Conservation (phyloP, 2,113 vertebrate species). For the Phrynocephalus versicolor region DNA sequence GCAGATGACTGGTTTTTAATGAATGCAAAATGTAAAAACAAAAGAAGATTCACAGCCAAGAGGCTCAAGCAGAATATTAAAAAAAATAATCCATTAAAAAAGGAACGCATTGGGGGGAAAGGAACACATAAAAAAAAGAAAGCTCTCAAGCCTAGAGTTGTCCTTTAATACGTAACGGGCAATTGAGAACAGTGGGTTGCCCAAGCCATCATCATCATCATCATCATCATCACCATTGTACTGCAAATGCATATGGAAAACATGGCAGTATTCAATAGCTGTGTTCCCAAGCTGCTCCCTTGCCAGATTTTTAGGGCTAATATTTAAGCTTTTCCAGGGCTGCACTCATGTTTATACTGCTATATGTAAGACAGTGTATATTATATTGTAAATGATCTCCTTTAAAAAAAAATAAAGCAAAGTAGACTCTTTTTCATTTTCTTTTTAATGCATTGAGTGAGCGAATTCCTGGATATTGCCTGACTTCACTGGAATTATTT, state of each 20-base stretch:
- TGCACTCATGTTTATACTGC: background rate
- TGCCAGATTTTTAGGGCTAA: conserved; percentile 43
- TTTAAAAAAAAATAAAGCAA: no score
- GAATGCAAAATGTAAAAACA: conserved; percentile 86
- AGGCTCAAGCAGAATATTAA: conserved; percentile 76
- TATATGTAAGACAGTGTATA: background rate
- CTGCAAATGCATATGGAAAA: conserved; percentile 76
- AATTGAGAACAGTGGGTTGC: conserved; percentile 81
- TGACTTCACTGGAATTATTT: no score
- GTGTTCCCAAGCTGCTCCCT: conserved; percentile 39
- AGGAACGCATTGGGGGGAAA: conserved; percentile 71
- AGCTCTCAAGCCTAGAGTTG: conserved; percentile 74
- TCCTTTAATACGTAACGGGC: conserved; percentile 79
- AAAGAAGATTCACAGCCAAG: conserved; percentile 77
- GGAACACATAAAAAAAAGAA: conserved; percentile 50
- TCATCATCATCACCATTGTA: conserved; percentile 74
- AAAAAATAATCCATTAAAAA: conserved; percentile 72
- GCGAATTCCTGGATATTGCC: no score
- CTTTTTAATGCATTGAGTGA: no score
- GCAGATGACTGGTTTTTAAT: conserved; percentile 86
- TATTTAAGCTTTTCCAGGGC: background rate
- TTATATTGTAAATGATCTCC: no score
- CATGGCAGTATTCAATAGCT: conserved; percentile 32
- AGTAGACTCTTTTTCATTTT: no score
- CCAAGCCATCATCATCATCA: conserved; percentile 64